Conservation (phyloP, 1,140 invertebrate genomes). For the Drosophila nigromelanica region DNA sequence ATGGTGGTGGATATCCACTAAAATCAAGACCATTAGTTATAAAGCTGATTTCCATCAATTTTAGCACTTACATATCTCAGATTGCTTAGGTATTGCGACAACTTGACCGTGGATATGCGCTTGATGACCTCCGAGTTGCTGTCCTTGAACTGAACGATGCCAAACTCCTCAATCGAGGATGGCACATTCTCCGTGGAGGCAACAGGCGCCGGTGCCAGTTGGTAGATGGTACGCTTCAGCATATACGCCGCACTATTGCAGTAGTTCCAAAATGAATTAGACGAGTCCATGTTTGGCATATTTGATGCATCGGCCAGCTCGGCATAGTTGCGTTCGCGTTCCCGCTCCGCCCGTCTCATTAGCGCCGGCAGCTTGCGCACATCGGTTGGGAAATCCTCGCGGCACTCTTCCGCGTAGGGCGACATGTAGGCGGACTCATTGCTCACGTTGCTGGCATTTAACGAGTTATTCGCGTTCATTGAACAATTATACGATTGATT, state of each 20-base stretch:
- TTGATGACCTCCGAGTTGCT: conserved; percentile 80
- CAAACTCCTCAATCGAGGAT: conserved; percentile 69
- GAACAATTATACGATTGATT: conserved; percentile 56
- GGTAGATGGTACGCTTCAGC: conserved; percentile 76
- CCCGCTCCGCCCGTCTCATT: conserved; percentile 69
- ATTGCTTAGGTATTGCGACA: conserved; percentile 79
- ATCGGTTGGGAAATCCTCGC: conserved; percentile 84
- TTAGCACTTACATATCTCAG: conserved; percentile 66
- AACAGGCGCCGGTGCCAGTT: conserved; percentile 65
- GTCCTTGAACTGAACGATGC: conserved; percentile 65
- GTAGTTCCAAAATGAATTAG: conserved; percentile 83
- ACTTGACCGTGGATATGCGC: conserved; percentile 72
- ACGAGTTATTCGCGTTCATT: conserved; percentile 49
- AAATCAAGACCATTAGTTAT: conserved; percentile 8
- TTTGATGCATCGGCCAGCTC: conserved; percentile 51
- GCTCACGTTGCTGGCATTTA: conserved; percentile 72
- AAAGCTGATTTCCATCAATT: accelerated
- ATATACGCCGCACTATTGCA: conserved; percentile 77
- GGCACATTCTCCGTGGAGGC: conserved; percentile 68
- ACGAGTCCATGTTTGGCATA: conserved; percentile 44
- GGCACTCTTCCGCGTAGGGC: conserved; percentile 69
- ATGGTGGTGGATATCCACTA: conserved; percentile 93
- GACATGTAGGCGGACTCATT: conserved; percentile 67
- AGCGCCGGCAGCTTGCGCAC: conserved; percentile 84
- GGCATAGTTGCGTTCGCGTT: conserved; percentile 60